phyloP scores from a whole-genome alignment of 2,888 invertebrate species.

The Drosophila pseudotakahashii region DNA sequence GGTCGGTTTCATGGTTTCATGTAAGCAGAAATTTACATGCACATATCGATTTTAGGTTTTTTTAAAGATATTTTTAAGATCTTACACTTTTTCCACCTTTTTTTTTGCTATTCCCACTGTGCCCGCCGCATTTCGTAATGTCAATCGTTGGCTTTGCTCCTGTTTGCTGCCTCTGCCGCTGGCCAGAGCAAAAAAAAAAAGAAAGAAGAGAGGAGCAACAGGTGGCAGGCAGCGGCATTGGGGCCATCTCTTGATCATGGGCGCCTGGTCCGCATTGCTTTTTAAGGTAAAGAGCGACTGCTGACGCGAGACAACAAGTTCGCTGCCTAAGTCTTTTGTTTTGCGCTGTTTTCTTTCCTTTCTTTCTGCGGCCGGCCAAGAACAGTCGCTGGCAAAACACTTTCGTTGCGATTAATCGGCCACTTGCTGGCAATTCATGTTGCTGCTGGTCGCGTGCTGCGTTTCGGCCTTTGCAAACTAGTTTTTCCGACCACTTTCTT shows the following conservation, averaged over 20 bases:
- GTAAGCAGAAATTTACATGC: too few species aligned
- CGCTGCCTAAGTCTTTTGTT: constrained; percentile 75
- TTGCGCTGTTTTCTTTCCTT: constrained; percentile 20
- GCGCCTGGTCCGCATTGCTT: constrained; percentile 73
- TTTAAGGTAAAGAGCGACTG: constrained; percentile 71
- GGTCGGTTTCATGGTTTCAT: too few species aligned
- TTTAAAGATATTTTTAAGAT: too few species aligned
- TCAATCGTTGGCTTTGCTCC: constrained; percentile 45
- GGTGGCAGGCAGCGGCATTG: constrained; percentile 38
- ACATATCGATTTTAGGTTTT: too few species aligned
- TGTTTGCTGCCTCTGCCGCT: constrained; percentile 26
- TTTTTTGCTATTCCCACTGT: constrained; percentile 25
- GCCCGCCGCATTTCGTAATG: constrained; percentile 35
- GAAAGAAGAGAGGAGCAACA: constrained; percentile 8
- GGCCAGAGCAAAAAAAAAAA: not conserved
- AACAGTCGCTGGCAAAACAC: constrained; percentile 61
- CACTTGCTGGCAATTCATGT: constrained; percentile 40
- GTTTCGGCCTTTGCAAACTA: constrained; percentile 48
- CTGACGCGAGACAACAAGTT: constrained; percentile 59
- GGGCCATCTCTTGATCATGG: constrained; percentile 47
- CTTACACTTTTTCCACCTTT: too few species aligned
- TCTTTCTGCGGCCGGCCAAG: constrained; percentile 44
- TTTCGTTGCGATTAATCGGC: constrained; percentile 62
- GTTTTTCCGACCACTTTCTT: constrained; percentile 76
- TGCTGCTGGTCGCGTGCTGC: constrained; percentile 67